Evolutionary conservation across 1,140 invertebrate species (phyloP).

Genomic region (Trichogramma pretiosum): DNA sequence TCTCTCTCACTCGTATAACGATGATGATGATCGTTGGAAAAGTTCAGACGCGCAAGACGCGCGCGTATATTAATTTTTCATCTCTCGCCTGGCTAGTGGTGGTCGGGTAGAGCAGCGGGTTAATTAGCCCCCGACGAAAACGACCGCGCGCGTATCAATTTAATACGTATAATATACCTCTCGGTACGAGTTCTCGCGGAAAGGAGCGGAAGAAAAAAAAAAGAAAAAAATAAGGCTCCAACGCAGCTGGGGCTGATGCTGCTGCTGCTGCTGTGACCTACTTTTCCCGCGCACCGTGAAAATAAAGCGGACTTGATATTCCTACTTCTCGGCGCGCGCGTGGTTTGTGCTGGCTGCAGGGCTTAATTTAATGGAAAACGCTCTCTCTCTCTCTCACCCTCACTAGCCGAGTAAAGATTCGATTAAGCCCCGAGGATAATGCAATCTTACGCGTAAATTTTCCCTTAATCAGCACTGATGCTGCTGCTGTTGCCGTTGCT

Average conservation of each 20-base stretch:
- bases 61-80: no score
- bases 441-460: slow-evolving; percentile 12
- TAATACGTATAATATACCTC: no score
- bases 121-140: neutral
- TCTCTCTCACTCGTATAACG: neutral
- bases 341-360: neutral
- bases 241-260: no score
- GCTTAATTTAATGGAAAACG: slow-evolving; percentile 10
- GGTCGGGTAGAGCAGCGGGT: neutral
- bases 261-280: neutral
- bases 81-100: slow-evolving; percentile 10
- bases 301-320: slow-evolving; percentile 7
- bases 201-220: neutral
- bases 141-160: neutral
- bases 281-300: neutral
- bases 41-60: no score
- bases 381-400: no score
- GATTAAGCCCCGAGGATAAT: slow-evolving; percentile 13
- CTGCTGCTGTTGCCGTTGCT: neutral
- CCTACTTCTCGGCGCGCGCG: neutral
- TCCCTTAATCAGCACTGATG: slow-evolving; percentile 8
- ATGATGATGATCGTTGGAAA: no score
- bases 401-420: slow-evolving; percentile 2
- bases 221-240: neutral
- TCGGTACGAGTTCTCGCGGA: neutral